Percentiles rank a stretch among this genome's conserved stretches.
These are phyloP conservation scores for Falco peregrinus DNA, from an alignment of 2,797 vertebrate species.

Conservation along the genomic window DNA sequence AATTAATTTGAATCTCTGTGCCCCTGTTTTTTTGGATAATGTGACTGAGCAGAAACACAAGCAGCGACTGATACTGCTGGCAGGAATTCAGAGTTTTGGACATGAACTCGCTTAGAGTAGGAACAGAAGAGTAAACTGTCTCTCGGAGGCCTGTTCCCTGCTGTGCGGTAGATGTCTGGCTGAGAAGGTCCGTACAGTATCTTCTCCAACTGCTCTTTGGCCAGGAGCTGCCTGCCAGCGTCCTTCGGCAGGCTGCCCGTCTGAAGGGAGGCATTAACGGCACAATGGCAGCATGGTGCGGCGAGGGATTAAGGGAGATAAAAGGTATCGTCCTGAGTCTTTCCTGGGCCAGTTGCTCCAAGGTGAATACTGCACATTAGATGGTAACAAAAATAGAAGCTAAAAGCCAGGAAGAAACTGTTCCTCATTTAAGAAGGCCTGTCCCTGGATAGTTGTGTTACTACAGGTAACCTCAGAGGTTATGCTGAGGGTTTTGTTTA, in stretches of 20 bases:
- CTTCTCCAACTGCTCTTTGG: not conserved
- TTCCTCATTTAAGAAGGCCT: not conserved
- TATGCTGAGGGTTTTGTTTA: not conserved
- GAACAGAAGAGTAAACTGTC: constrained; percentile 48
- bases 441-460: not conserved
- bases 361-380: not conserved
- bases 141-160: constrained; percentile 31
- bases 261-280: not conserved
- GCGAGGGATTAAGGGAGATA: not conserved
- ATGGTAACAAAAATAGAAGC: not conserved
- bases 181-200: not conserved
- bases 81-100: constrained; percentile 46
- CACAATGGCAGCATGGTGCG: not conserved
- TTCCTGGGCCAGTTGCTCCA: not conserved
- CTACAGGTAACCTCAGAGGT: not conserved
- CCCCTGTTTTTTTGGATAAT: constrained; percentile 20
- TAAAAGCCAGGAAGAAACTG: not conserved
- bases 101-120: constrained; percentile 47
- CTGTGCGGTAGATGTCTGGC: constrained; percentile 29
- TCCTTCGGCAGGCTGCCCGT: not conserved
- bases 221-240: not conserved
- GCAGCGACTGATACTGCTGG: constrained; percentile 38
- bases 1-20: constrained; percentile 43
- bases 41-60: constrained; percentile 50
- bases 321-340: not conserved